Conservation (phyloP, 2,113 vertebrate species). For the Gracilinanus agilis region DNA sequence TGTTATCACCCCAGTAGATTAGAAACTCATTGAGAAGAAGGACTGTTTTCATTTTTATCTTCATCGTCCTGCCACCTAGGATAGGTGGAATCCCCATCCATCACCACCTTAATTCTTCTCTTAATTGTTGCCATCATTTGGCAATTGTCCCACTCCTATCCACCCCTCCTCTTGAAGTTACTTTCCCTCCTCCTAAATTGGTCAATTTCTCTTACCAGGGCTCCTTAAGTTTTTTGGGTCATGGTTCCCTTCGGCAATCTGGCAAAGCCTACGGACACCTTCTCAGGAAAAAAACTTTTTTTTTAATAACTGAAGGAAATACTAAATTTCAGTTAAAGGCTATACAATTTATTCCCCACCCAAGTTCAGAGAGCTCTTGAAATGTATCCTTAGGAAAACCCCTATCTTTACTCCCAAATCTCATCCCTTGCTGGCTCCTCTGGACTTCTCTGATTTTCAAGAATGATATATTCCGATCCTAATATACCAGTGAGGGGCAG, state of each 20-base stretch:
- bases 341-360: not conserved
- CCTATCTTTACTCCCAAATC: not conserved
- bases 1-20: slow-evolving; percentile 16
- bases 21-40: slow-evolving; percentile 39
- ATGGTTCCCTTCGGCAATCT: not conserved
- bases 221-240: not conserved
- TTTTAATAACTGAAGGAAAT: not conserved
- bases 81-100: not conserved
- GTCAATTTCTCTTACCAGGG: not conserved
- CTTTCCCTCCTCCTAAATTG: not conserved
- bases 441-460: not conserved
- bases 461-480: not conserved
- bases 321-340: not conserved
- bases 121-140: not conserved
- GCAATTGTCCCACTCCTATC: not conserved
- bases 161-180: not conserved
- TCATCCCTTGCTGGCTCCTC: not conserved
- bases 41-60: not conserved
- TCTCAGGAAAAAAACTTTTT: not conserved
- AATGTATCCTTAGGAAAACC: not conserved
- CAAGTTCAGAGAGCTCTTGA: not conserved
- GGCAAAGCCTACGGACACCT: not conserved
- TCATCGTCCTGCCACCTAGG: not conserved
- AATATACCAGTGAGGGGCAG: not conserved
- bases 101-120: not conserved